Base-by-base conservation (phyloP, 2,113 vertebrate species). In the Zosterops japonicus region DNA sequence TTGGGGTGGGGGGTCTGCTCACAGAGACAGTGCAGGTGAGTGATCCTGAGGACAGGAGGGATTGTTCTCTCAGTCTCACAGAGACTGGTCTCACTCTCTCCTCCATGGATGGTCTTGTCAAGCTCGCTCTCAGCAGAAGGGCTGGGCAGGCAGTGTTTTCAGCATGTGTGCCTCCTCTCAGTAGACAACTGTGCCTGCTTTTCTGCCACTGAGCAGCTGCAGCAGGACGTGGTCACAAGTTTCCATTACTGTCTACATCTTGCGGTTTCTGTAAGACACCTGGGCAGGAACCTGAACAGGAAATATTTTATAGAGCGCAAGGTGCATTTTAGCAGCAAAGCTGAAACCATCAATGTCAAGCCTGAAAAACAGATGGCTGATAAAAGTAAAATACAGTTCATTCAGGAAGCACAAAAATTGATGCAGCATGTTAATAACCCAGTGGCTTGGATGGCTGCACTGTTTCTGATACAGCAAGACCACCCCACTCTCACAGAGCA, bases 311-410 rank as follows among this genome's bases (percentile, higher is more conserved):
- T 61, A 36, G 64, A 64, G 68, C 4, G 44, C 25, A 94, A 94
- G 86, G 80, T 95, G 75, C 67, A 59, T 84, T 96, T 93, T 89
- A 93, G 53, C 72, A 94, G 69, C 67, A 89, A 72, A 92, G 91
- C 70, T 67, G 81, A 93, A 96, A 93, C 50, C 8, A 1, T 33
- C 29, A 39, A 41, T 64, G 69, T 96, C 57, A 87, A 93, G 72
- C 20, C 83, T 85, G 86, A 94, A 94, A 94, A 96, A 76, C 74
- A 94, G 83, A 89, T 94, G 72, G 47, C 36, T 83, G 70, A 91
- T 84, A 79, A 83, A 85, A 92, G 46, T 68, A 83, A 95, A 93
- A 70, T 65, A 70, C 28, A 81, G 64, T 71, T 77, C 1, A 64
- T 86, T 86, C 92, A 81, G 76, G 92, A 96, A 96, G 60, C 52